Base-by-base conservation (phyloP, 1,140 invertebrate species). In the Odontomachus brunneus region DNA sequence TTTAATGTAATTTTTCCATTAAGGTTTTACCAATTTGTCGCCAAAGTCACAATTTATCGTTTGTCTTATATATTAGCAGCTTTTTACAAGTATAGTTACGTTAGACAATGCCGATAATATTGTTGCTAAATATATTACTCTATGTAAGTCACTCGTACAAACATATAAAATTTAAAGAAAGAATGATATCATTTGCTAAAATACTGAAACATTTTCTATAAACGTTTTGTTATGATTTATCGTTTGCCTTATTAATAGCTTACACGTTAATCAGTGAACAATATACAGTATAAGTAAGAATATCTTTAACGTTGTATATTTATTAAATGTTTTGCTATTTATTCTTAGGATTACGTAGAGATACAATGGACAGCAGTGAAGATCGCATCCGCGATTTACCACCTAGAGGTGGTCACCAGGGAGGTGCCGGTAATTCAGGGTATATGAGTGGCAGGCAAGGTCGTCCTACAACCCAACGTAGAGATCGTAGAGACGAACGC, bases 401-500 rank as follows among this genome's bases (percentile, higher is more conserved):
- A 29, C 94, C 94, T 29, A 89, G 94, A 86, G 94, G 94, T 75
- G 91, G 92, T 69, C 92, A 92, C 89, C 91, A 93, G 67, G 90
- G 92, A 5, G 89, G 91, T 78, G 89, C 89, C 9, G 91, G 91
- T 60, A 91, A 90, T 84, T 89, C 92, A 74, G 92, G 92, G 62
- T 92, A 93, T 24, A 89, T 92, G 84, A 89, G 91, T 44, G 90
- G 90, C 19, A 90, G 93, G 71, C 93, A 93, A 87, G 92, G 91
- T 78, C 90, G 94, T 83, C 93, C 93, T 78, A 90, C 93, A 84
- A 91, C 89, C 19, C 94, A 94, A 53, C 95, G 96, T 88, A 94
- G 96, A 84, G 95, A 96, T 82, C 94, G 95, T 62, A 94, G 95
- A 91, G 95, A 95, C 90, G 96, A 95, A 88, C 94, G 95, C 84